These are phyloP conservation scores for Yponomeuta plumbellus DNA, from an alignment of 2,888 invertebrate genomes.

Conservation along the genomic window DNA sequence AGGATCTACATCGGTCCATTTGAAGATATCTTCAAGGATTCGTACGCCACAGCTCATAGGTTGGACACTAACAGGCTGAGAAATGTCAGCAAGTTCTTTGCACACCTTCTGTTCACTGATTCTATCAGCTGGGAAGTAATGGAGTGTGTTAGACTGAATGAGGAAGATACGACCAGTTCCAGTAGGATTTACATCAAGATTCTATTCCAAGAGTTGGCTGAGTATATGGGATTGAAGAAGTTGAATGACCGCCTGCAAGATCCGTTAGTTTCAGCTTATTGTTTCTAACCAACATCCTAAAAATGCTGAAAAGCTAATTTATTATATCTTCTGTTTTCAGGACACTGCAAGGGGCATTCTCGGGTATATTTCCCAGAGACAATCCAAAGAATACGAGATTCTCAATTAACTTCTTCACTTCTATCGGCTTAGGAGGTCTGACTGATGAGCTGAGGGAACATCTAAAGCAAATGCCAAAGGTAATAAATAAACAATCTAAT, in stretches of 20 bases:
- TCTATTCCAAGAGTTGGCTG: conserved; percentile 95
- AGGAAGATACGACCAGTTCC: conserved; percentile 98
- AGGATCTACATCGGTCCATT: conserved; percentile 94
- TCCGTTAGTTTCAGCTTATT: conserved; percentile 77
- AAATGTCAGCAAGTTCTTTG: conserved; percentile 98
- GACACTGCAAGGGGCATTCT: conserved; percentile 89
- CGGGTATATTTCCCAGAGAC: conserved; percentile 95
- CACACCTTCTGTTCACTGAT: conserved; percentile 96
- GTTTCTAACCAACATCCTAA: conserved; percentile 22
- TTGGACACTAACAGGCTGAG: conserved; percentile 96
- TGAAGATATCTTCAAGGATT: conserved; percentile 95
- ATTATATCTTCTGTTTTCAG: conserved; percentile 65
- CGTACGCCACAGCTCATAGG: conserved; percentile 95
- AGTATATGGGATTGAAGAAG: conserved; percentile 96
- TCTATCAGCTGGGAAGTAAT: conserved; percentile 98
- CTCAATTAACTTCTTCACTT: conserved; percentile 98
- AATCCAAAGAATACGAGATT: conserved; percentile 98
- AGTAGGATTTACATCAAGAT: conserved; percentile 99
- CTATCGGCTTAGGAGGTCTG: conserved; percentile 96
- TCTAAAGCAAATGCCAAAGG: conserved; percentile 86
- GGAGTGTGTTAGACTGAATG: conserved; percentile 92
- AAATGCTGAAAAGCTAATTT: conserved; percentile 4
- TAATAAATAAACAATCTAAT: conserved; percentile 24
- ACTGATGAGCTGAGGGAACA: conserved; percentile 95
- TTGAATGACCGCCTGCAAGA: conserved; percentile 94